phyloP scores from a whole-genome alignment of 2,797 vertebrate species.

The Botia almorhae region DNA sequence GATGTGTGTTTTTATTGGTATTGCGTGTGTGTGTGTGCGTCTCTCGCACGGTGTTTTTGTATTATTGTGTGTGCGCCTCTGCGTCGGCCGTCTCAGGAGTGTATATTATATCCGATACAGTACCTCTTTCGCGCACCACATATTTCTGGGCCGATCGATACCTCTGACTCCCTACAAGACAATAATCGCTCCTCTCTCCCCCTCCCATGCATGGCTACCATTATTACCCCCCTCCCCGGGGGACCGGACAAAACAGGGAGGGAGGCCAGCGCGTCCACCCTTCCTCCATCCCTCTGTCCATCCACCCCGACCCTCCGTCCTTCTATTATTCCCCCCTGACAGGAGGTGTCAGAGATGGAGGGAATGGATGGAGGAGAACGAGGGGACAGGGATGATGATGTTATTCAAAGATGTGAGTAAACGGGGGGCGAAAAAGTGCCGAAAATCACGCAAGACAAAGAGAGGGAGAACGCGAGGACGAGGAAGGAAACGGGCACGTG shows the following conservation, averaged over 20 bases:
- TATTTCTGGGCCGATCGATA: conserved; percentile 96
- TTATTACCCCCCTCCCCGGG: conserved; percentile 90
- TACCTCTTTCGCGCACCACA: conserved; percentile 92
- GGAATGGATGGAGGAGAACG: neutral
- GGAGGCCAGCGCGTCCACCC: conserved; percentile 48
- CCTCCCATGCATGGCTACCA: conserved; percentile 84
- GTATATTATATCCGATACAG: conserved; percentile 95
- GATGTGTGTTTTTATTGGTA: conserved; percentile 45
- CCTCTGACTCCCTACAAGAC: conserved; percentile 97
- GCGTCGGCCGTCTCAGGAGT: conserved; percentile 74
- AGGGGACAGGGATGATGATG: conserved; percentile 4
- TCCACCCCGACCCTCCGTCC: conserved; percentile 55
- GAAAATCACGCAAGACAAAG: conserved; percentile 14
- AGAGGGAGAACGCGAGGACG: conserved; percentile 35
- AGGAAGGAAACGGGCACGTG: conserved; percentile 37
- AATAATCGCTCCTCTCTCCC: conserved; percentile 85
- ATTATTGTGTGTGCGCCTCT: conserved; percentile 41
- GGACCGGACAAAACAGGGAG: conserved; percentile 62
- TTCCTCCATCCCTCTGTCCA: conserved; percentile 51
- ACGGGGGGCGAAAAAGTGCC: conserved; percentile 13
- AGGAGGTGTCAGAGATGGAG: conserved; percentile 65
- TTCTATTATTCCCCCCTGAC: conserved; percentile 39
- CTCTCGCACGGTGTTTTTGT: conserved; percentile 46
- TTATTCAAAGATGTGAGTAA: conserved; percentile 25
- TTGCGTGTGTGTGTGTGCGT: conserved; percentile 48